Evolutionary conservation across 2,797 vertebrate species (phyloP).

Genomic region (Parauchenoglanis punctatus): DNA sequence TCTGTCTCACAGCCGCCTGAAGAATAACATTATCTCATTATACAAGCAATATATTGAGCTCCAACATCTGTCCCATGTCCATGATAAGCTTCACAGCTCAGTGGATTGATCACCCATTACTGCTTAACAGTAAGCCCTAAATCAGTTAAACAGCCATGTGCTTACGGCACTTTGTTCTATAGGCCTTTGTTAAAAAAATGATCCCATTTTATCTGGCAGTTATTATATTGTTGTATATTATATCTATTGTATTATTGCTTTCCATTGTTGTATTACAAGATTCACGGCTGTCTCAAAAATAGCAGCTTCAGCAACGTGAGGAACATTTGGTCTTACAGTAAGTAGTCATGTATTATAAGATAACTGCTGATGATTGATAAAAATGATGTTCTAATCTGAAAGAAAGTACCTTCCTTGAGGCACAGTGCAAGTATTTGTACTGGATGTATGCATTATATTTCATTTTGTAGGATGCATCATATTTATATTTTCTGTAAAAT

Average conservation of each 20-base stretch:
- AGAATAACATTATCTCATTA: neutral
- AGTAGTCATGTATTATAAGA: neutral
- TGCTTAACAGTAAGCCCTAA: constrained; percentile 5
- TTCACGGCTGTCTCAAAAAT: neutral
- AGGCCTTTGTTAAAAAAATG: neutral
- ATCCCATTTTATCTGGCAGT: neutral
- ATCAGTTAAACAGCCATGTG: neutral
- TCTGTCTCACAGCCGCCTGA: neutral
- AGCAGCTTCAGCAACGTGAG: neutral
- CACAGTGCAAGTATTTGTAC: neutral
- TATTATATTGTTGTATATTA: neutral
- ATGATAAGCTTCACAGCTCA: neutral
- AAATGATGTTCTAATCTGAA: constrained; percentile 1
- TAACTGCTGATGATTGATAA: neutral
- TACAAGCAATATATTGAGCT: neutral
- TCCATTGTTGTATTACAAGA: neutral
- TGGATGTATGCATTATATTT: neutral
- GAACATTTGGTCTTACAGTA: neutral
- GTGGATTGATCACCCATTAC: neutral
- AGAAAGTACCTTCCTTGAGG: constrained; percentile 1
- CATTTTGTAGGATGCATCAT: neutral
- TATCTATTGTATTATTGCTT: neutral
- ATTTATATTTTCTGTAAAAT: neutral
- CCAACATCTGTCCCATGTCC: neutral
- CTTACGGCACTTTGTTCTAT: neutral